A percentile compares a stretch with the other conserved stretches of the same genome.
These are phyloP conservation scores for Scaptodrosophila latifasciaeformis DNA, from an alignment of 2,888 invertebrate genomes.

Conservation along the genomic window DNA sequence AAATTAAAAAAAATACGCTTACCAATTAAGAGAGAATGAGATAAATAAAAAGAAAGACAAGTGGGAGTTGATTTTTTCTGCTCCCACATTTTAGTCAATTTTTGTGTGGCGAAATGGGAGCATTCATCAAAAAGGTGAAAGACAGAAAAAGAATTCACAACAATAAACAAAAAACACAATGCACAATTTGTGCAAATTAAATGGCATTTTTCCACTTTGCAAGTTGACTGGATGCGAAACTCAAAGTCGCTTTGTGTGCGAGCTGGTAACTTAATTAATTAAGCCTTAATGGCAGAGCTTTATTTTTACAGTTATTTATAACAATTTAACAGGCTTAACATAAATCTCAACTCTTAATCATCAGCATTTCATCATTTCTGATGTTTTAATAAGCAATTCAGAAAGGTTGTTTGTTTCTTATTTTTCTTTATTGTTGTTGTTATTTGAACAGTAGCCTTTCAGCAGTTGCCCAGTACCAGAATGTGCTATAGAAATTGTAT, in stretches of 20 bases:
- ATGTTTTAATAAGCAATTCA: conserved; percentile 31
- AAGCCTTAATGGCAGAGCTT: no score
- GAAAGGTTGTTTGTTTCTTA: no score
- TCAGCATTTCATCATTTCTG: conserved; percentile 16
- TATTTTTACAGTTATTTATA: conserved; percentile 43
- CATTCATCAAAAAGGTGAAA: no score
- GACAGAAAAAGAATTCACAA: conserved; percentile 20
- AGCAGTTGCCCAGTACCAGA: neutral
- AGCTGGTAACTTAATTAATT: conserved; percentile 61
- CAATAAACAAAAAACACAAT: conserved; percentile 40
- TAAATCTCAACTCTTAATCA: conserved; percentile 5
- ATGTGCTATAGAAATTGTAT: conserved; percentile 1
- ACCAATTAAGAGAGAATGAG: no score
- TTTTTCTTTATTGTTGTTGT: conserved; percentile 13
- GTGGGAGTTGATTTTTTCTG: no score
- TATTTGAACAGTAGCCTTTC: no score
- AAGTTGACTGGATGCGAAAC: conserved; percentile 9
- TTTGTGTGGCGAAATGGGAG: conserved; percentile 23
- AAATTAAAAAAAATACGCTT: no score
- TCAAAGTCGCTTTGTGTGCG: conserved; percentile 28
- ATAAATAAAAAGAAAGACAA: no score
- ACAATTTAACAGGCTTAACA: neutral
- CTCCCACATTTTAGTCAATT: no score
- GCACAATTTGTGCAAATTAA: conserved; percentile 59
- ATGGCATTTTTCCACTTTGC: conserved; percentile 51